Evolutionary conservation across 2,113 vertebrate species (phyloP).

Genomic region (Penelope pileata): DNA sequence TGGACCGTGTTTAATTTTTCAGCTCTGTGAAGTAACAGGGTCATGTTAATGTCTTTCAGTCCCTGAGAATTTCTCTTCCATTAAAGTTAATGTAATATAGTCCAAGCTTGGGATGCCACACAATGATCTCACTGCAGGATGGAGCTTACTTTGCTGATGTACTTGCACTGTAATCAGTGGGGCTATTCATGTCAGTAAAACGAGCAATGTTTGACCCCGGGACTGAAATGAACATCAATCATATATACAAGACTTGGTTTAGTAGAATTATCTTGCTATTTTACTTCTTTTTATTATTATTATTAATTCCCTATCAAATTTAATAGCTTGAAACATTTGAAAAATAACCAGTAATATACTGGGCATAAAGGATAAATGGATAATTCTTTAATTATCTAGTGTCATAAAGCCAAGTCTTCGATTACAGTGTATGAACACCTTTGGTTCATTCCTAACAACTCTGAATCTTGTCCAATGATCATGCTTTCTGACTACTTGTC

Average conservation of each 20-base stretch:
- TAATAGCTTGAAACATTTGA: constrained; percentile 30
- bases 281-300: background rate
- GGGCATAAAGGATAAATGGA: constrained; percentile 10
- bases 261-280: background rate
- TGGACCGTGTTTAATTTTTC: background rate
- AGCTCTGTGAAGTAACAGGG: background rate
- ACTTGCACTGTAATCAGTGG: background rate
- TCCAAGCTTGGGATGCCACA: background rate
- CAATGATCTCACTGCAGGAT: background rate
- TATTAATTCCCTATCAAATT: constrained; percentile 9
- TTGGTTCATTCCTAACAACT: background rate
- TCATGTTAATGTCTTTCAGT: background rate
- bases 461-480: constrained; percentile 1
- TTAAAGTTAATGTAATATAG: background rate
- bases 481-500: constrained; percentile 17
- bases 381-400: constrained; percentile 54
- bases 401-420: constrained; percentile 36
- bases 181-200: background rate
- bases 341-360: constrained; percentile 29
- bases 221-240: background rate
- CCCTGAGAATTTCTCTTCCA: background rate
- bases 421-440: background rate
- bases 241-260: background rate
- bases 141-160: background rate
- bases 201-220: background rate